phyloP scores from a whole-genome alignment of 2,113 vertebrate species.

The Poecilia latipinna region DNA sequence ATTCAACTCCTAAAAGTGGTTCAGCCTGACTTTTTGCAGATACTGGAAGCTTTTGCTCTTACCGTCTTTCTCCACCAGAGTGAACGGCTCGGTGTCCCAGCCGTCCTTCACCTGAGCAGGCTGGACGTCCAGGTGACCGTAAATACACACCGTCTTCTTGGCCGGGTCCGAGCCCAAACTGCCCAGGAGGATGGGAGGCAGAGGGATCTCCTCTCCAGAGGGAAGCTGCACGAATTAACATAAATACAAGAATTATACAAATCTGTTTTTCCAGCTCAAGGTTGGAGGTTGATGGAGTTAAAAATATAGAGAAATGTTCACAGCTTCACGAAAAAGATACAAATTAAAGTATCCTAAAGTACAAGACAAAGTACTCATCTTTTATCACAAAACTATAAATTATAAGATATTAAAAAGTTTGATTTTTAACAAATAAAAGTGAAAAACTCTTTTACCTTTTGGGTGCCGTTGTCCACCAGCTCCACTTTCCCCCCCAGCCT shows the following conservation, averaged over 20 bases:
- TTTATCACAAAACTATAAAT: too few species aligned
- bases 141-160: conserved; percentile 95
- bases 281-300: too few species aligned
- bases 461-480: conserved; percentile 88
- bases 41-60: conserved; percentile 26
- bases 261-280: too few species aligned
- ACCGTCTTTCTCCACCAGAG: conserved; percentile 93
- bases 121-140: conserved; percentile 96
- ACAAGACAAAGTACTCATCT: too few species aligned
- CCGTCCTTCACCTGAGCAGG: conserved; percentile 89
- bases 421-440: accelerated
- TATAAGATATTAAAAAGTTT: not conserved
- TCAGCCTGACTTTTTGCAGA: not conserved
- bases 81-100: conserved; percentile 96
- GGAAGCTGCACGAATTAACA: conserved; percentile 79
- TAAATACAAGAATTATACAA: too few species aligned
- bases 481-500: conserved; percentile 88
- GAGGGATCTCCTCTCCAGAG: conserved; percentile 88
- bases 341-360: too few species aligned
- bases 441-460: conserved; percentile 80
- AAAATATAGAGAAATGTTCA: too few species aligned
- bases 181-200: conserved; percentile 92
- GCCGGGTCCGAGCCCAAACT: conserved; percentile 86
- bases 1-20: not conserved
- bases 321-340: too few species aligned